Evolutionary conservation across 2,797 vertebrate species (phyloP).

Genomic region (Tragopan temminckii): DNA sequence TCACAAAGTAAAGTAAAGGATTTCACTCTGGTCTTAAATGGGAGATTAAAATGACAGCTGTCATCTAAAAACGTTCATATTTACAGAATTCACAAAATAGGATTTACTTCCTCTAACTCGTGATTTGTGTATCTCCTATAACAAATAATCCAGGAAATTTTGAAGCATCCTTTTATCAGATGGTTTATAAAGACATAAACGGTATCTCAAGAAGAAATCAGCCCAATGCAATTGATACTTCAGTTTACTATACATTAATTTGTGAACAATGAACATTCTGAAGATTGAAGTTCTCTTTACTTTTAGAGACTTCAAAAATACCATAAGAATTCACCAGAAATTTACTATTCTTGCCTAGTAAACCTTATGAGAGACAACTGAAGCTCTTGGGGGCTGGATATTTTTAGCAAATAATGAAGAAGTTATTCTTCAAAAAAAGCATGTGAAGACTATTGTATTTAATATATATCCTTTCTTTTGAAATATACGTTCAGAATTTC

Average conservation of each 20-base stretch:
- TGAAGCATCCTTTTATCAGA: background rate
- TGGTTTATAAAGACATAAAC: background rate
- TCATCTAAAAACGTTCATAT: background rate
- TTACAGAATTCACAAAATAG: background rate
- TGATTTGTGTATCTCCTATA: background rate
- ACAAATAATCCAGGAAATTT: background rate
- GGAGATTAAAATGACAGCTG: background rate
- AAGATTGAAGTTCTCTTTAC: background rate
- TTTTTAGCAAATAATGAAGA: background rate
- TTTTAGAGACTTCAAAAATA: slow-evolving; percentile 24
- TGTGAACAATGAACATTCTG: background rate
- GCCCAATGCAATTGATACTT: background rate
- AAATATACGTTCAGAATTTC: background rate
- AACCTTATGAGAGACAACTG: background rate
- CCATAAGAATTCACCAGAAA: background rate
- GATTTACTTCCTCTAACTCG: background rate
- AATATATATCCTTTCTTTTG: background rate
- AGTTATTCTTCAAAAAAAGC: background rate
- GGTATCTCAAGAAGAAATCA: background rate
- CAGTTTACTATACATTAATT: slow-evolving; percentile 1
- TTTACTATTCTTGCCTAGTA: background rate
- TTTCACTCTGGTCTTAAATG: background rate
- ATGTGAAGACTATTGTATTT: background rate
- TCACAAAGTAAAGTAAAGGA: background rate
- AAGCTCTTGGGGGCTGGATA: background rate